Evolutionary conservation across 23 tunicate genomes (phyloP), one percentile per base, ranked within the genome.

Genomic region (Styela clava): DNA sequence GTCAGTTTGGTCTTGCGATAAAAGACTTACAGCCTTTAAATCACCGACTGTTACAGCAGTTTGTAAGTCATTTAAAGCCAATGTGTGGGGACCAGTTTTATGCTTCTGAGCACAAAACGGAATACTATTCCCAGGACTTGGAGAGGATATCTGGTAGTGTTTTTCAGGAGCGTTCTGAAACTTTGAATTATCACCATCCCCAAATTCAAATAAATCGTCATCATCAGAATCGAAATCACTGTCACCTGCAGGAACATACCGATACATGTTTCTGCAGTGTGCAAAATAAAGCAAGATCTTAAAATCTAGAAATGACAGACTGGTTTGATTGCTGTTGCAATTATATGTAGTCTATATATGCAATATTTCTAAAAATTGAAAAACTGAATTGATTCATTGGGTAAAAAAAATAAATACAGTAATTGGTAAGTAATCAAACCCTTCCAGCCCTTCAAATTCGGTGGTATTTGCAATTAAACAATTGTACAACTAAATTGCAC

Each of bases 181-280:
- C 27, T 28, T 21, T 9, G 26, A 12, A 20, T 52, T 18, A 25
- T 21, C 18, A 23, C 18, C 1, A 29, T 44, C 52, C 18, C 26
- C 24, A 0, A 33, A 36, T 51, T 9, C 65, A 72, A 72, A 72
- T 29, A 2, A 5, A 44, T 76, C 81, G 9, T 76, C 81, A 44
- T 44, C 69, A 26, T 33, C 34, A 22, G 81, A 76, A 24, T 76
- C 81, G 1, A 76, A 76, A 52, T 76, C 81, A 56, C 81, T 76
- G 7, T 20, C 81, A 33, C 81, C 81, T 22, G 81, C 81, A 0
- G 81, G 81, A 29, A 24, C 71, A 29, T 67, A 67, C 22, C 22
- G 24, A 1, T 16, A 16, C 71, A 67, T 67, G 56, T 5, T 44
- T 7, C 12, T 12, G 56, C 56, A 44, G n/a, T n/a, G n/a, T n/a